phyloP scores from a whole-genome alignment of 2,888 invertebrate species.

The Electrophaes corylata region DNA sequence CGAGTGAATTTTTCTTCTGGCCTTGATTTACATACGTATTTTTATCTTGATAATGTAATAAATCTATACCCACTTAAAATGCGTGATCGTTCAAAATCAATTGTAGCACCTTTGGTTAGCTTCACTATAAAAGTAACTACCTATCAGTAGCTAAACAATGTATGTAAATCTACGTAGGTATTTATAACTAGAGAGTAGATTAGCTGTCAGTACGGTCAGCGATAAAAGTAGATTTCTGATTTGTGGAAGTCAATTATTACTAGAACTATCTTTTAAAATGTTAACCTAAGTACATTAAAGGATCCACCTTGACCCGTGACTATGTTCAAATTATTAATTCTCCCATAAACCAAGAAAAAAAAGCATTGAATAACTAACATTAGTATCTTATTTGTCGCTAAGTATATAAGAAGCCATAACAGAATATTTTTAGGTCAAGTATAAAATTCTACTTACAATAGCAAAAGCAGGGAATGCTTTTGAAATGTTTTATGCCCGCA shows the following conservation, averaged over 20 bases:
- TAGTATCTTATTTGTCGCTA: no score
- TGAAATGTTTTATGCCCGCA: no score
- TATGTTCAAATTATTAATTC: no score
- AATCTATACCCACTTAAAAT: constrained; percentile 22
- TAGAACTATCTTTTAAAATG: no score
- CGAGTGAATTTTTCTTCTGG: constrained; percentile 22
- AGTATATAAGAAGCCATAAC: constrained; percentile 5
- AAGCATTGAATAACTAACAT: no score
- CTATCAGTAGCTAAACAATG: background rate
- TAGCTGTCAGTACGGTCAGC: background rate
- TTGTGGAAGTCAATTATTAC: no score
- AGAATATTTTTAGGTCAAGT: background rate
- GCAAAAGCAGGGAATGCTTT: no score
- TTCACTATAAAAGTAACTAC: constrained; percentile 1
- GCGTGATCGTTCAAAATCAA: background rate
- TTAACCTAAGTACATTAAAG: no score
- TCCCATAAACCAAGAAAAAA: no score
- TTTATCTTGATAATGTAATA: constrained; percentile 21
- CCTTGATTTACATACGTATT: constrained; percentile 24
- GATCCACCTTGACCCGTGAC: no score
- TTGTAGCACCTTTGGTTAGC: background rate
- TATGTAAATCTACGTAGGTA: background rate
- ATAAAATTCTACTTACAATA: background rate
- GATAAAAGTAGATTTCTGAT: no score
- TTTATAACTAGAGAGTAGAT: background rate